phyloP scores from a whole-genome alignment of 2,797 vertebrate species.

The Alauda arvensis region DNA sequence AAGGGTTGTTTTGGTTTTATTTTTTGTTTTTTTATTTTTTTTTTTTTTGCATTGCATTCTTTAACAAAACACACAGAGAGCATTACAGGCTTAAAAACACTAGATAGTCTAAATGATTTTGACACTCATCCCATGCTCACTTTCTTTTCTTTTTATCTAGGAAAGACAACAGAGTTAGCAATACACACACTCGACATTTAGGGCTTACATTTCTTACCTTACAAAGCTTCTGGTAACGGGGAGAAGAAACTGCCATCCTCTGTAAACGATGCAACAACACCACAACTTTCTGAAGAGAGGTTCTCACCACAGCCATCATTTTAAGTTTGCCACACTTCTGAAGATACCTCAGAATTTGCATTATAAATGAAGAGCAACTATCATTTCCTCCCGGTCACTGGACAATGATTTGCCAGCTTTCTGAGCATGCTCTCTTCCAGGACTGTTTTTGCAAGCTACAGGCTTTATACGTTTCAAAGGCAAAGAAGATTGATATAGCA shows the following conservation, averaged over 20 bases:
- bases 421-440: constrained; percentile 89
- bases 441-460: constrained; percentile 68
- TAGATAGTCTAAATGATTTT: background rate
- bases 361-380: constrained; percentile 79
- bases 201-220: constrained; percentile 80
- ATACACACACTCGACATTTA: constrained; percentile 26
- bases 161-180: background rate
- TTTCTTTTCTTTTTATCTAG: background rate
- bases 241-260: constrained; percentile 98
- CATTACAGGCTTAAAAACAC: background rate
- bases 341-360: constrained; percentile 86
- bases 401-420: constrained; percentile 79
- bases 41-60: background rate
- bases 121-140: background rate
- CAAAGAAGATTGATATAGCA: constrained; percentile 63
- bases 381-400: constrained; percentile 78
- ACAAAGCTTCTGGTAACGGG: constrained; percentile 98
- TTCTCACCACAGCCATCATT: constrained; percentile 99
- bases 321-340: constrained; percentile 94
- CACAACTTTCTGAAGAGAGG: constrained; percentile 99
- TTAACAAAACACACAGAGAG: background rate
- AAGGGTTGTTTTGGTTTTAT: background rate
- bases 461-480: constrained; percentile 57
- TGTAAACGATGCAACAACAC: constrained; percentile 97
- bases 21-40: background rate